Percentiles rank a stretch among this genome's conserved stretches.
phyloP scores from a whole-genome alignment of 2,797 vertebrate genomes.

The Girardinus metallicus region DNA sequence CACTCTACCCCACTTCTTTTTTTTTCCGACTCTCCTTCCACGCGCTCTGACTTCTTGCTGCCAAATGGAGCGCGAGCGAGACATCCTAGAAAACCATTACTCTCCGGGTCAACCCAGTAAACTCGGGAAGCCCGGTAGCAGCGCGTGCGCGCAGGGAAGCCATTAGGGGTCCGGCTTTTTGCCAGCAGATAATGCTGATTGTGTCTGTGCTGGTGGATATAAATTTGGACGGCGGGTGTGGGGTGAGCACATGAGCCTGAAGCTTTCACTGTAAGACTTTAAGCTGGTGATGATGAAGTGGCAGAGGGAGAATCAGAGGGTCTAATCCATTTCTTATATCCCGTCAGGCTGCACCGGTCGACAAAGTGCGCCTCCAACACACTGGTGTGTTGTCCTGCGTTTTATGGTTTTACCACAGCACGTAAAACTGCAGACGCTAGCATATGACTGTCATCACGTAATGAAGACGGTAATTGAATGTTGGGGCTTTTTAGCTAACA shows the following conservation, averaged over 20 bases:
- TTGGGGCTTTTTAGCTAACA: neutral
- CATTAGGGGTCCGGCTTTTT: conserved; percentile 29
- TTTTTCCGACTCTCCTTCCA: conserved; percentile 46
- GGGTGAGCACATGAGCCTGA: conserved; percentile 29
- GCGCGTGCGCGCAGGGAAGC: conserved; percentile 18
- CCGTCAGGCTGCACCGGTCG: conserved; percentile 10
- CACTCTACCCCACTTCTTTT: no score
- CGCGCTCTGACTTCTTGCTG: conserved; percentile 47
- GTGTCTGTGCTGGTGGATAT: conserved; percentile 34
- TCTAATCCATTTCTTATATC: conserved; percentile 29
- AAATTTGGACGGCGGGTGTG: conserved; percentile 40
- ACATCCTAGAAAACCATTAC: conserved; percentile 57
- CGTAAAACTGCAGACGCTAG: neutral
- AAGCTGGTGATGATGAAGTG: conserved; percentile 52
- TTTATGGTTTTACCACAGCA: neutral
- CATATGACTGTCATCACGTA: conserved; percentile 54
- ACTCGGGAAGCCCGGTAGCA: conserved; percentile 11
- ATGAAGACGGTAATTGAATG: neutral
- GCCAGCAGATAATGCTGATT: conserved; percentile 34
- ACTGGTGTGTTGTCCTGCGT: neutral
- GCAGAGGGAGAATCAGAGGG: conserved; percentile 24
- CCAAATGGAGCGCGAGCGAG: conserved; percentile 63
- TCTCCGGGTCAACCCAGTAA: conserved; percentile 65
- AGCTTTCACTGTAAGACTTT: conserved; percentile 55
- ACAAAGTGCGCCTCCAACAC: neutral